phyloP scores from a whole-genome alignment of 2,797 vertebrate genomes.

The Diglossa cyanea region DNA sequence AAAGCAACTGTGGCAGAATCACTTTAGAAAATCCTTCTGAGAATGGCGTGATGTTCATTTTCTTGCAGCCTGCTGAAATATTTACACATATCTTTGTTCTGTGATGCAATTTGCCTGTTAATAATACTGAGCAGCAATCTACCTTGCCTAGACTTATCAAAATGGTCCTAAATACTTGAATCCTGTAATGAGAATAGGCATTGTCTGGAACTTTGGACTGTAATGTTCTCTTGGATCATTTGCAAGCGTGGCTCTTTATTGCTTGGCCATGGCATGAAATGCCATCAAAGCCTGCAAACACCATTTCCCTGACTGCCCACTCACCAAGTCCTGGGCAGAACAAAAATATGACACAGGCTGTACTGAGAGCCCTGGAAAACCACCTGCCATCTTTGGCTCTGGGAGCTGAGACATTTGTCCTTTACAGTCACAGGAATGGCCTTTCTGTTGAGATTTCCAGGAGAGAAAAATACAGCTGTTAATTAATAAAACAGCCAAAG shows the following conservation, averaged over 20 bases:
- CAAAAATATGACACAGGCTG: neutral
- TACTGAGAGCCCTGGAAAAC: neutral
- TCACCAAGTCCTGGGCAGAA: neutral
- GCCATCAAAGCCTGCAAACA: neutral
- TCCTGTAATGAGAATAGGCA: neutral
- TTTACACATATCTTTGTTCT: neutral
- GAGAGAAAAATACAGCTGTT: neutral
- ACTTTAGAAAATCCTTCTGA: neutral
- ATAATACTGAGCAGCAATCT: neutral
- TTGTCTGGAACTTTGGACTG: neutral
- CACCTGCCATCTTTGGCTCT: conserved; percentile 19
- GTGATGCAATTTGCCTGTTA: neutral
- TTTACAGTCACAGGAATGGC: neutral
- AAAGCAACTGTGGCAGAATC: neutral
- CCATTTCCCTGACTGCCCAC: neutral
- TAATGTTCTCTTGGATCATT: neutral
- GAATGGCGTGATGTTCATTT: neutral
- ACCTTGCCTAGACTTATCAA: neutral
- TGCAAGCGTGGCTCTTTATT: neutral
- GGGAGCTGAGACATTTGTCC: neutral
- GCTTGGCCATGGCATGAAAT: neutral
- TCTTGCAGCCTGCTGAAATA: neutral
- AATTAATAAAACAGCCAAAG: neutral
- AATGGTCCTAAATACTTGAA: neutral
- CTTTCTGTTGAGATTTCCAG: conserved; percentile 12